A percentile compares a stretch with the other conserved stretches of the same genome.
These are phyloP conservation scores for Palythoa grandiflora DNA, from an alignment of 92 coral and sea anemone species.

Conservation along the genomic window DNA sequence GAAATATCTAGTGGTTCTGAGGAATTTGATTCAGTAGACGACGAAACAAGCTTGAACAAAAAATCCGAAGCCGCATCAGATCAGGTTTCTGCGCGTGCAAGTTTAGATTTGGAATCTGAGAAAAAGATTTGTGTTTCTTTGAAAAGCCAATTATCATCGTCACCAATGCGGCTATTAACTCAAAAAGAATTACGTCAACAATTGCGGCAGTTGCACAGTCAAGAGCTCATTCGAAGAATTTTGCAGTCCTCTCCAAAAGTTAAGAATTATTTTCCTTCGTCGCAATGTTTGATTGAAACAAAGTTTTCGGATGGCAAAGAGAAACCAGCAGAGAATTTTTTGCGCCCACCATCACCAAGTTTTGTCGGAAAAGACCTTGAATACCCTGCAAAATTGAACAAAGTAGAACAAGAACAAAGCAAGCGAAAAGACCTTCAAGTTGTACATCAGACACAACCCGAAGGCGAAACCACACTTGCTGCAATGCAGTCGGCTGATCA, in stretches of 20 bases:
- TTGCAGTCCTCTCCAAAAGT: conserved; percentile 57
- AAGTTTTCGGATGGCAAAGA: background rate
- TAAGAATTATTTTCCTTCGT: conserved; percentile 40
- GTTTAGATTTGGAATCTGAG: conserved; percentile 5
- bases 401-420: conserved; percentile 17
- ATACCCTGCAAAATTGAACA: background rate
- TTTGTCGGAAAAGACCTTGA: background rate
- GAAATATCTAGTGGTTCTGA: background rate
- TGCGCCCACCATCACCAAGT: background rate
- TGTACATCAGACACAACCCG: background rate
- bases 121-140: background rate
- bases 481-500: conserved; percentile 19
- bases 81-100: conserved; percentile 20
- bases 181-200: conserved; percentile 78
- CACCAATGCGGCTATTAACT: conserved; percentile 35
- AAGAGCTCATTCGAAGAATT: conserved; percentile 70
- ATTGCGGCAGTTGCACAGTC: conserved; percentile 68
- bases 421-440: background rate
- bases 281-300: background rate
- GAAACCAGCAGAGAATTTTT: background rate
- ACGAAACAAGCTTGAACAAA: background rate
- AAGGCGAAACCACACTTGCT: background rate
- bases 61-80: background rate
- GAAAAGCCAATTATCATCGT: conserved; percentile 55
- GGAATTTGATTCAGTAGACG: background rate